Evolutionary conservation across 2,888 invertebrate genomes (phyloP).

Genomic region (Drosophila differens): DNA sequence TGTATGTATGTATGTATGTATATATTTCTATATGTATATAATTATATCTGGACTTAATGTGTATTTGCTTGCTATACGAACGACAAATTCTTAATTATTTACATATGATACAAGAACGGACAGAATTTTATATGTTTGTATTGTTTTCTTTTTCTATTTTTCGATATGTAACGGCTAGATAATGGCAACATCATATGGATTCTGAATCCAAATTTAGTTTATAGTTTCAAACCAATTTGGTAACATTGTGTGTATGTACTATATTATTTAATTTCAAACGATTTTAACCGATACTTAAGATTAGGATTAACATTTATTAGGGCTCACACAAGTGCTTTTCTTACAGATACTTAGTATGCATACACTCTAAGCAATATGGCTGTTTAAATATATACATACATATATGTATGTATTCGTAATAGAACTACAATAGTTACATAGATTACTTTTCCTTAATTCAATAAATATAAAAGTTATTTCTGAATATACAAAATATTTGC

Average conservation of each 20-base stretch:
- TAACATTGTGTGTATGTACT: slow-evolving; percentile 46
- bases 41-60: slow-evolving; percentile 6
- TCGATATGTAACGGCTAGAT: slow-evolving; percentile 72
- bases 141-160: slow-evolving; percentile 15
- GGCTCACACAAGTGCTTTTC: slow-evolving; percentile 33
- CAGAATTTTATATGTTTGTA: slow-evolving; percentile 16
- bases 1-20: slow-evolving; percentile 8
- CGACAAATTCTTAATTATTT: slow-evolving; percentile 29
- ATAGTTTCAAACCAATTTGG: slow-evolving; percentile 62
- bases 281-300: slow-evolving; percentile 62
- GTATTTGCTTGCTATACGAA: slow-evolving; percentile 24
- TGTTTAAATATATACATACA: slow-evolving; percentile 6
- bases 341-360: slow-evolving; percentile 22
- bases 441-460: slow-evolving; percentile 25
- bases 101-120: slow-evolving; percentile 23
- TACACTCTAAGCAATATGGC: slow-evolving; percentile 22
- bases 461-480: slow-evolving; percentile 31
- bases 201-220: slow-evolving; percentile 50
- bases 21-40: slow-evolving; percentile 5
- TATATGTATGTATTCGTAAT: slow-evolving; percentile 4
- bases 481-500: slow-evolving; percentile 41
- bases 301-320: slow-evolving; percentile 23
- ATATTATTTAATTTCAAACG: slow-evolving; percentile 34
- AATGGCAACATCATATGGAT: slow-evolving; percentile 65
- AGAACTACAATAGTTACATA: slow-evolving; percentile 22